Conservation (phyloP, 2,888 invertebrate genomes). For the Autographa pulchrina region DNA sequence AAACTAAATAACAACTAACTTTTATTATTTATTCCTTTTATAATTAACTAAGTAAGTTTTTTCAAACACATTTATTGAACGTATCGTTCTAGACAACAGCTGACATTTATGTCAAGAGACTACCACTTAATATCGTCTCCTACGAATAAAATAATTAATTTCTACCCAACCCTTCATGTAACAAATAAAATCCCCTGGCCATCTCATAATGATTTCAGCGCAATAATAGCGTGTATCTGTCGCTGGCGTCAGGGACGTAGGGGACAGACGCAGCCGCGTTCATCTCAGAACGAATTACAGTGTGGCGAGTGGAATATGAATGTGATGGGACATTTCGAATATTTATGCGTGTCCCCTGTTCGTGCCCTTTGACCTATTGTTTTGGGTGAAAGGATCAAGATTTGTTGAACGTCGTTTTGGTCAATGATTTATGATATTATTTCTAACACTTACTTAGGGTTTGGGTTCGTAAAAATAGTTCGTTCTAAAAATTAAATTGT, state of each 20-base stretch:
- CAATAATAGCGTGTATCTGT: constrained; percentile 46
- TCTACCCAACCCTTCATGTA: constrained; percentile 27
- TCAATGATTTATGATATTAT: not conserved
- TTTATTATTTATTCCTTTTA: no score
- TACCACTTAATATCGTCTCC: not conserved
- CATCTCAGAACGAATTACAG: constrained; percentile 63
- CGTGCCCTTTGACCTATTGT: not conserved
- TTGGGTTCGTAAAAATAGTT: no score
- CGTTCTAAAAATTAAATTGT: no score
- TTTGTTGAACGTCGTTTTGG: not conserved
- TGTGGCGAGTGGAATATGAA: constrained; percentile 58
- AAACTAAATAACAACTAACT: no score
- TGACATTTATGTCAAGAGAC: not conserved
- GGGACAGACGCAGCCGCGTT: constrained; percentile 48
- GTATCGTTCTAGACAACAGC: not conserved
- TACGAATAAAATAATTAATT: constrained; percentile 10
- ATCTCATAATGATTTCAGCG: constrained; percentile 47
- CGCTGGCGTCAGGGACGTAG: constrained; percentile 18
- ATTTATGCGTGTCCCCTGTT: constrained; percentile 36
- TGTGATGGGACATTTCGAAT: constrained; percentile 40
- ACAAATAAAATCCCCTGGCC: constrained; percentile 35
- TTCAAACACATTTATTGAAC: no score
- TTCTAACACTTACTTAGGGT: no score
- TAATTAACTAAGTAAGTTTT: no score
- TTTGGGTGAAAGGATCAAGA: not conserved